phyloP scores from a whole-genome alignment of 2,113 vertebrate genomes.

The Heptranchias perlo region DNA sequence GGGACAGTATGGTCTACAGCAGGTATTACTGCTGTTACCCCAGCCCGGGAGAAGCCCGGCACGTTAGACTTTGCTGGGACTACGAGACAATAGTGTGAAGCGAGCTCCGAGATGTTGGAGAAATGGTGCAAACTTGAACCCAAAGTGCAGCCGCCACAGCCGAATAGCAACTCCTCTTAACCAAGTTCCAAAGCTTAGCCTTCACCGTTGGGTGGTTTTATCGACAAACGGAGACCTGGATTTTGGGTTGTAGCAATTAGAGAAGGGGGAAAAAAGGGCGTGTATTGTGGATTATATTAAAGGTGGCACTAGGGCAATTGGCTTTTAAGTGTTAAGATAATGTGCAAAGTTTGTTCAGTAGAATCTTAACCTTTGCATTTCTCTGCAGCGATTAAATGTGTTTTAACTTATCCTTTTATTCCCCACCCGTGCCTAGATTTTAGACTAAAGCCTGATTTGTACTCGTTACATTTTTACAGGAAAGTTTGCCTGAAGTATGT shows the following conservation, averaged over 20 bases:
- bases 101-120: not conserved
- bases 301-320: not conserved
- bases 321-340: not conserved
- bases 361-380: not conserved
- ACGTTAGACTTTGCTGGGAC: slow-evolving; percentile 52
- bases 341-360: not conserved
- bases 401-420: not conserved
- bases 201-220: not conserved
- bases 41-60: slow-evolving; percentile 53
- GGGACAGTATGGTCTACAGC: slow-evolving; percentile 62
- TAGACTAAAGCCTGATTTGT: not conserved
- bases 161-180: not conserved
- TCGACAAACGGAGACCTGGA: too few species aligned
- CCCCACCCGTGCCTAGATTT: too few species aligned
- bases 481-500: too few species aligned
- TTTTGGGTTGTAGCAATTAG: not conserved
- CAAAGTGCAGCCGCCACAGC: not conserved
- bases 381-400: not conserved
- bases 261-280: too few species aligned
- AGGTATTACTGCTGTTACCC: slow-evolving; percentile 73
- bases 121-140: too few species aligned
- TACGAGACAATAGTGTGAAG: slow-evolving; percentile 68
- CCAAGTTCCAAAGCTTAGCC: not conserved
- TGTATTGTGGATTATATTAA: not conserved
- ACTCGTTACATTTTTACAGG: not conserved